Evolutionary conservation across 2,113 vertebrate species (phyloP).

Genomic region (Thryonomys swinderianus): DNA sequence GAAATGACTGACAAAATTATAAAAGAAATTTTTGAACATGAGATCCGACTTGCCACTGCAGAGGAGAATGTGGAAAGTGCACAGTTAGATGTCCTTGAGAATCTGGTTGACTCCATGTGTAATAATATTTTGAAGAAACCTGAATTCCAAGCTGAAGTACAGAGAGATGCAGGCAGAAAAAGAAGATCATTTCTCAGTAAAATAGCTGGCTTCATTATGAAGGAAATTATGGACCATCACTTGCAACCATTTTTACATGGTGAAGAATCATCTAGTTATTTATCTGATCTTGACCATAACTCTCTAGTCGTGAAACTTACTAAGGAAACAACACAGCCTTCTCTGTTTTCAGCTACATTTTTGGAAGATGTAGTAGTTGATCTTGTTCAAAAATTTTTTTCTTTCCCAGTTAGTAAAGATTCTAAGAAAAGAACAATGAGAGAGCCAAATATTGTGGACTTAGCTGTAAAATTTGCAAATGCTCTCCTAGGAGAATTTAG

Average conservation of each 20-base stretch:
- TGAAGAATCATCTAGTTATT: conserved; percentile 22
- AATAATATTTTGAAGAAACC: conserved; percentile 72
- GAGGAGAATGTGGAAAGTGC: conserved; percentile 53
- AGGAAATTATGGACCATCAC: conserved; percentile 75
- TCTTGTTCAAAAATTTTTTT: conserved; percentile 73
- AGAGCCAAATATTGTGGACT: conserved; percentile 48
- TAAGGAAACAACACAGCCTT: conserved; percentile 52
- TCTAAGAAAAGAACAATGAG: conserved; percentile 39
- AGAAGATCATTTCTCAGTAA: conserved; percentile 65
- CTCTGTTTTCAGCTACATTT: conserved; percentile 78
- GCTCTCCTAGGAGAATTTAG: conserved; percentile 75
- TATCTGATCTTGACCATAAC: neutral
- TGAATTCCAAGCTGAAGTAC: conserved; percentile 72
- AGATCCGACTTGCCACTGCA: conserved; percentile 54
- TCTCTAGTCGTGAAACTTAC: neutral
- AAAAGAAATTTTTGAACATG: conserved; percentile 78
- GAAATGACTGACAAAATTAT: conserved; percentile 75
- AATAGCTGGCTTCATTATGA: conserved; percentile 75
- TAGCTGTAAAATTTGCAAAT: conserved; percentile 74
- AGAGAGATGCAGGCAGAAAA: conserved; percentile 52
- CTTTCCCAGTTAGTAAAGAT: conserved; percentile 52
- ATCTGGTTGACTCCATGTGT: conserved; percentile 72
- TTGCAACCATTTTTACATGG: conserved; percentile 73
- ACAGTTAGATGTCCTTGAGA: conserved; percentile 54
- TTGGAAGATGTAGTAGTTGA: conserved; percentile 77